Evolutionary conservation across 1,140 invertebrate genomes (phyloP).

Genomic region (Eubasilissa regina): DNA sequence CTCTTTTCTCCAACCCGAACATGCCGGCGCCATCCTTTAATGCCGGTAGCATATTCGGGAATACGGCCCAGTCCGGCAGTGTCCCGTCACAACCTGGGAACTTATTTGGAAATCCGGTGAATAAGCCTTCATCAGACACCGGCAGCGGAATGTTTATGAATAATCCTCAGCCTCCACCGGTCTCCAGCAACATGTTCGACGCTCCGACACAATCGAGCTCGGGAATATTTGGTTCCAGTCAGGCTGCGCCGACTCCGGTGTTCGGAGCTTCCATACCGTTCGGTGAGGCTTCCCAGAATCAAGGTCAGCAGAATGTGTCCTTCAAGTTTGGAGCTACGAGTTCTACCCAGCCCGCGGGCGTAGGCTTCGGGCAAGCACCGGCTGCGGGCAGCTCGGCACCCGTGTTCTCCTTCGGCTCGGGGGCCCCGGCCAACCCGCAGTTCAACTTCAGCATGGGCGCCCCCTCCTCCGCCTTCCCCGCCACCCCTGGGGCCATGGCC

Average conservation of each 20-base stretch:
- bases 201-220: slow-evolving; percentile 24
- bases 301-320: slow-evolving; percentile 20
- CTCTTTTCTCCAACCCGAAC: slow-evolving; percentile 33
- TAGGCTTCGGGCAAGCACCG: slow-evolving; percentile 40
- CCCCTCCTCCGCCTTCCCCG: slow-evolving; percentile 35
- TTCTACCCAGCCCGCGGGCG: slow-evolving; percentile 25
- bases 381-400: slow-evolving; percentile 23
- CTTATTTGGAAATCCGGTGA: slow-evolving; percentile 32
- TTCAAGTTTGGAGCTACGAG: slow-evolving; percentile 52
- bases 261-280: slow-evolving; percentile 55
- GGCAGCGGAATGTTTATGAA: slow-evolving; percentile 13
- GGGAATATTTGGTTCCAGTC: slow-evolving; percentile 34
- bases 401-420: slow-evolving; percentile 53
- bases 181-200: slow-evolving; percentile 25
- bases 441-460: slow-evolving; percentile 58
- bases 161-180: slow-evolving; percentile 4
- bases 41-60: slow-evolving; percentile 26
- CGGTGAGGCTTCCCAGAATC: slow-evolving; percentile 46
- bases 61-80: background rate
- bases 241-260: slow-evolving; percentile 47
- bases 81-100: slow-evolving; percentile 18
- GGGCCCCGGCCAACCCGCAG: slow-evolving; percentile 30
- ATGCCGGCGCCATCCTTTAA: slow-evolving; percentile 18
- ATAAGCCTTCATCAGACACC: slow-evolving; percentile 8
- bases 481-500: slow-evolving; percentile 41